Conservation (phyloP, 2,797 vertebrate genomes). For the Picus viridis region DNA sequence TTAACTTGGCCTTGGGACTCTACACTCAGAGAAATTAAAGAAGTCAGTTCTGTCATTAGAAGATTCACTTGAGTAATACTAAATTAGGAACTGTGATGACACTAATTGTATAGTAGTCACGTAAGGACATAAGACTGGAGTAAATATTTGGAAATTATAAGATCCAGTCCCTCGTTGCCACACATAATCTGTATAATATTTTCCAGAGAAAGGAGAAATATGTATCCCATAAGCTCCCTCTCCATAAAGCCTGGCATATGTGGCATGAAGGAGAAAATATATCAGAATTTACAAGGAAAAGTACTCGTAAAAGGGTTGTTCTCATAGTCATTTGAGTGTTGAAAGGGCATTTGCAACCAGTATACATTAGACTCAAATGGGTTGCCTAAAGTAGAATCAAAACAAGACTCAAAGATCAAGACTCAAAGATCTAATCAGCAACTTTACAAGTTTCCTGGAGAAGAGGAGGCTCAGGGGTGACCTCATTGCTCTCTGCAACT, state of each 20-base stretch:
- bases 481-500: too few relatives aligned
- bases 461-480: too few relatives aligned
- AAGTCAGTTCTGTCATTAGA: not conserved
- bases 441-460: not conserved
- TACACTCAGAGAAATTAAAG: not conserved
- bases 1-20: not conserved
- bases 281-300: not conserved
- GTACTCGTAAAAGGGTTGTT: not conserved
- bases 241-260: not conserved
- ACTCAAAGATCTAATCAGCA: not conserved
- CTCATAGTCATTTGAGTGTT: not conserved
- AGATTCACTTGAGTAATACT: not conserved
- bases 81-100: not conserved
- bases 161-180: not conserved
- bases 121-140: not conserved
- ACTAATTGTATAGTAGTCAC: not conserved
- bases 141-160: not conserved
- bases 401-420: not conserved
- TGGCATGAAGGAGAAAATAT: not conserved
- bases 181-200: not conserved
- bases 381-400: not conserved
- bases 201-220: not conserved
- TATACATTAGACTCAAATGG: not conserved
- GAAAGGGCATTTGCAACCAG: not conserved
- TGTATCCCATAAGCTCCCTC: not conserved